Base-by-base conservation (phyloP, 2,113 vertebrate genomes). In the Sclerurus mexicanus region DNA sequence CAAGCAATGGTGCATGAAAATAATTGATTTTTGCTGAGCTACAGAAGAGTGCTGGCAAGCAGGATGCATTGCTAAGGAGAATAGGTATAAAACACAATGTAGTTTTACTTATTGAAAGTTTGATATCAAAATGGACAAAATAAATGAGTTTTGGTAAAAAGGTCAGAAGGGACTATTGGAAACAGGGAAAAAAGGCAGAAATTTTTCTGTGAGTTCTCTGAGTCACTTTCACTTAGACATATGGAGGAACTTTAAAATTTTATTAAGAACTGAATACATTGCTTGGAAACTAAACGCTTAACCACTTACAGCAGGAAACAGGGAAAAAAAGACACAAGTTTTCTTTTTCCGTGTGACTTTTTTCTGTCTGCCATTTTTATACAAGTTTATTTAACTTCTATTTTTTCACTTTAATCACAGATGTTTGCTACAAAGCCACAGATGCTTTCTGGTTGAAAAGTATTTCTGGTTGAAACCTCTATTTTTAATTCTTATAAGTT, bases 271-370 rank as follows among this genome's bases (percentile, higher is more conserved):
- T 0, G 3, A 89, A 59, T 56, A 87, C 16, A 37, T 85, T 69
- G 66, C 24, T 6, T 90, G 28, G 64, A 96, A 87, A 95, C 64
- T 85, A 89, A 97, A 92, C 40, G 60, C 80, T 89, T 90, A 86
- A 93, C 86, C 72, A 68, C 37, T 89, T 89, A 75, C 68, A 90
- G 60, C 42, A 90, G 79, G 56, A 88, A 85, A 53, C 25, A 31
- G 33, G 2, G 19, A 1, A 62, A 71, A 46, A 85, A 87, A 74
- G 24, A 10, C 20, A 8, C 25, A 81, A 80, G 37, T 12, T 83
- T 10, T 31, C 39, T 88, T 94, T 75, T 77, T 4, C 33, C 63
- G 33, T 85, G 50, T 77, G 85, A 83, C 7, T 2, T 85, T 93
- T 89, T 68, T 72, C 40, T 85, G 37, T 47, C 67, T 93, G 30